These are phyloP conservation scores for Asteroscopus sphinx DNA, from an alignment of 2,888 invertebrate genomes.

Conservation along the genomic window DNA sequence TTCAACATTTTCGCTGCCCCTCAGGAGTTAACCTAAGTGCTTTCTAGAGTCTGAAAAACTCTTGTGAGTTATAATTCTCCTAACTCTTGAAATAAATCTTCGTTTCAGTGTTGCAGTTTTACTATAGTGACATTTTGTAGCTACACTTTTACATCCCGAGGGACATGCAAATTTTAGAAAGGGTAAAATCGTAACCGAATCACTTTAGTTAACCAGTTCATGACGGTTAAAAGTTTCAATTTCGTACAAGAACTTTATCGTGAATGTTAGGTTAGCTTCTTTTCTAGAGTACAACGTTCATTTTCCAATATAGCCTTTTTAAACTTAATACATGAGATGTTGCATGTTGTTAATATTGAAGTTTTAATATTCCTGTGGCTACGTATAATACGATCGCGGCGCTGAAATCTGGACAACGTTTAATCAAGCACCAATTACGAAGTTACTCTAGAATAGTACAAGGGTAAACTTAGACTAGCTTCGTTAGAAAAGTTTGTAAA, in stretches of 20 bases:
- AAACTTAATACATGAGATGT: constrained; percentile 11
- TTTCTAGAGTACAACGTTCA: neutral
- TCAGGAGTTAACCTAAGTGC: constrained; percentile 2
- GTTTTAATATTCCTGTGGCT: constrained; percentile 19
- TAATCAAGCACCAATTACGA: constrained; percentile 41
- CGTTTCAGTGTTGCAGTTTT: constrained; percentile 19
- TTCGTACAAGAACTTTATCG: too few species aligned
- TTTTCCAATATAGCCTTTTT: constrained; percentile 21
- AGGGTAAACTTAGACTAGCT: constrained; percentile 5
- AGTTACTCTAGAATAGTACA: constrained; percentile 9
- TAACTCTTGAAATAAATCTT: constrained; percentile 28
- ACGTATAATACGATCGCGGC: constrained; percentile 16
- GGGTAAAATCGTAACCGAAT: constrained; percentile 9
- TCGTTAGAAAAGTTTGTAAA: constrained; percentile 12
- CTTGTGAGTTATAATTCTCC: neutral
- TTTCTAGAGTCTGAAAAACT: neutral
- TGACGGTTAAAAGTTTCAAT: constrained; percentile 12
- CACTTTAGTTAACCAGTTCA: constrained; percentile 16
- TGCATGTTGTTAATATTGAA: constrained; percentile 14
- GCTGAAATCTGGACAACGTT: constrained; percentile 25
- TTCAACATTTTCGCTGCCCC: neutral
- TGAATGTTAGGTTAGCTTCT: too few species aligned
- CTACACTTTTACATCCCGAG: constrained; percentile 16
- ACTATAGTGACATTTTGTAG: constrained; percentile 16
- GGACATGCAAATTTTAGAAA: constrained; percentile 30